Base-by-base conservation (phyloP, 1,140 invertebrate genomes). In the Temnothorax curvispinosus region DNA sequence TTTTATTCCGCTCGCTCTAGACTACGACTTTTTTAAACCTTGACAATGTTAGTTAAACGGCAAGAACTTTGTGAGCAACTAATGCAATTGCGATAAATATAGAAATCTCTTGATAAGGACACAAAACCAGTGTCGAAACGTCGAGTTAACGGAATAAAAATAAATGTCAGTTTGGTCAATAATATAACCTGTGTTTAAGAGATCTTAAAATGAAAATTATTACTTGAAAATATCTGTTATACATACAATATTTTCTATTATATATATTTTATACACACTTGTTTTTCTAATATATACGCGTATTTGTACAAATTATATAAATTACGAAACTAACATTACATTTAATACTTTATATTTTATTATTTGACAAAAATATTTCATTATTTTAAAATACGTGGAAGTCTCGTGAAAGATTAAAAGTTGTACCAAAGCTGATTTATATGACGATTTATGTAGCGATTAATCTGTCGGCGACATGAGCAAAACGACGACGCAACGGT, bases 401-500 rank as follows among this genome's bases (percentile, higher is more conserved):
- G 32, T 74, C 8, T 44, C 54, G 54, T 32, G 38, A 58, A 21
- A 56, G 67, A 58, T 81, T 41, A 41, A 82, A 58, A 38, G 67
- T 72, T 27, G 27, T 38, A 35, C 5, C 27, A 58, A 47, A 74
- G 80, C 50, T 84, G 69, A 84, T 75, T 47, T 74, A 82, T 60
- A 27, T 32, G 69, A 27, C 69, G 44, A 44, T 82, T 74, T 82
- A 82, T 82, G 54, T 82, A 74, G 41, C 67, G 52, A 84, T 84
- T 84, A 84, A 74, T 84, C 54, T 54, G 27, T 27, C 47, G 7
- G 27, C 47, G 44, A 54, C 54, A 27, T 67, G 7, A 32, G 27
- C 38, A 38, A 84, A 84, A 74, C 27, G 80, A 82, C 67, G 80
- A 58, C 7, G 41, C 67, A 67, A 58, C 13, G 41, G 44, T 47